Base-by-base conservation (phyloP, 2,888 invertebrate species). In the Xestia sexstrigata region DNA sequence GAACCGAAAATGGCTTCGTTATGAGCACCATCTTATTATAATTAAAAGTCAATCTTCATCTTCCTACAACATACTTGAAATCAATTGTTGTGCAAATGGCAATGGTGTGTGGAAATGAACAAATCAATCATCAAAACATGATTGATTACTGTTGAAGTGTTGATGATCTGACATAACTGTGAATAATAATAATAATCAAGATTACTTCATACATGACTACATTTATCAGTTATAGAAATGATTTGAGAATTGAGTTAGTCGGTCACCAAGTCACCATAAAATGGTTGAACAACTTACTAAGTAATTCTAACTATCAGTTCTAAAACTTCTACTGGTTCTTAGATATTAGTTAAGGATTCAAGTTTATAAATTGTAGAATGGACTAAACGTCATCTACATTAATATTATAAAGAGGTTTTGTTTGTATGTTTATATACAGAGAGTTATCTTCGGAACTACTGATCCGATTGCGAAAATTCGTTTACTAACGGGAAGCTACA, bases 21-120 rank as follows among this genome's bases (percentile, higher is more conserved):
- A 58, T 0, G 5, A 58, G 15, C 42, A 15, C 3, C 7, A 5
- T 66, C 17, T 35, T 35, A 52, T 58, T 68, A 55, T 17, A n/a
- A 78, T 17, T n/a, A n/a, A 55, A 39, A 39, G 15, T 26, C 30
- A n/a, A 58, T 23, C 30, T 72, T 42, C n/a, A 26, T 55, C 60
- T 55, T 70, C 39, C 39, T 52, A 23, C 30, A 60, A 35, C 75
- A 66, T 39, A 26, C 13, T 35, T n/a, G 47, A 63, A 75, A 71
- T 69, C 68, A 62, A 77, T 86, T 74, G 72, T 63, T 85, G 39
- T 65, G 70, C 47, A 77, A 76, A 82, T 42, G 30, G 8, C 62
- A 72, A 65, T 77, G 66, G 35, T 67, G 63, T 62, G 26, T 39
- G 47, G 55, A 71, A 60, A 76, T 71, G 42, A 70, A 45, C n/a